Conservation (phyloP, 2,888 invertebrate species). For the Balanococcus diminutus region DNA sequence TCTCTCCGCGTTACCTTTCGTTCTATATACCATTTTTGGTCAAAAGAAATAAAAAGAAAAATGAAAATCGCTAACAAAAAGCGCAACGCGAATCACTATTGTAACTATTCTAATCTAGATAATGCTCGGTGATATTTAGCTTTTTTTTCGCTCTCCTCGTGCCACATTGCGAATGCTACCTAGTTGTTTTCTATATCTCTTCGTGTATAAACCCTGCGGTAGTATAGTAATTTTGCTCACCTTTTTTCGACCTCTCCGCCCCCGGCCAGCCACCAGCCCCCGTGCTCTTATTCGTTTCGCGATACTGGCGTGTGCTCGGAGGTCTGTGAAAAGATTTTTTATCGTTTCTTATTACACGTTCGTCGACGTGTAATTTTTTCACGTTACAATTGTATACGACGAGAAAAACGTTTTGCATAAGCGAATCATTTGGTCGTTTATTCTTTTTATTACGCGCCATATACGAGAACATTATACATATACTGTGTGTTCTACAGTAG, state of each 20-base stretch:
- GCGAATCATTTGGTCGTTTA: neutral
- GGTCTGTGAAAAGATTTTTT: constrained; percentile 14
- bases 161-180: neutral
- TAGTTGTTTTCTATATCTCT: neutral
- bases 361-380: constrained; percentile 23
- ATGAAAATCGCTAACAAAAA: constrained; percentile 19
- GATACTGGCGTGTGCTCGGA: neutral
- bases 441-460: constrained; percentile 7
- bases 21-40: neutral
- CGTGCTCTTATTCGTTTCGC: neutral
- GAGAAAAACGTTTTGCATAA: neutral
- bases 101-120: constrained; percentile 19
- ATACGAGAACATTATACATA: neutral
- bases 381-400: constrained; percentile 22
- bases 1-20: neutral
- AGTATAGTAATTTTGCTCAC: neutral
- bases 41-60: constrained; percentile 4
- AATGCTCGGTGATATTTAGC: constrained; percentile 19
- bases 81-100: neutral
- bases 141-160: neutral
- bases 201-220: neutral
- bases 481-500: neutral
- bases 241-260: neutral
- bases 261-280: too few species aligned
- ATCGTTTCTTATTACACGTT: constrained; percentile 23